Conservation (phyloP, 2,113 vertebrate species). For the Dromiciops gliroides region DNA sequence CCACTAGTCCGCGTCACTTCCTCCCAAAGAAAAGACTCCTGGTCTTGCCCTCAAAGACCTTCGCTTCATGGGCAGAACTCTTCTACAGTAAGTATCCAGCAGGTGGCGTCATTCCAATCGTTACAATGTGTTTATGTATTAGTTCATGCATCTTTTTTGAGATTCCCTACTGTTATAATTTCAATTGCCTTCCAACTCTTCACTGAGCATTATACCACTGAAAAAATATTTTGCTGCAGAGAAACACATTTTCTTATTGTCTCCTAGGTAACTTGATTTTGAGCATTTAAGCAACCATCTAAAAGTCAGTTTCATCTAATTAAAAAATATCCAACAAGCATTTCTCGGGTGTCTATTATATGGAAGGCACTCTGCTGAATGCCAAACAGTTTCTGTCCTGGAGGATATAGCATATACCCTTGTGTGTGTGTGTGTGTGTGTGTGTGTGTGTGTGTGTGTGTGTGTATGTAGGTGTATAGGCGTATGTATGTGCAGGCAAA, state of each 20-base stretch:
- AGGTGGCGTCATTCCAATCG: too few species aligned
- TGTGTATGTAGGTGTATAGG: neutral
- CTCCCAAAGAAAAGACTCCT: too few species aligned
- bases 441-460: neutral
- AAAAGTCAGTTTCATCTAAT: neutral
- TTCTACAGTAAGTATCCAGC: too few species aligned
- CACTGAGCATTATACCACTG: neutral
- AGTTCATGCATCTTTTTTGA: neutral
- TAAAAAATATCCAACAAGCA: neutral
- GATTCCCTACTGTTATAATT: neutral
- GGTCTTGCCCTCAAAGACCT: too few species aligned
- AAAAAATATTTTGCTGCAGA: neutral
- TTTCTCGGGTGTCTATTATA: neutral
- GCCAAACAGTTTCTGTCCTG: too few species aligned
- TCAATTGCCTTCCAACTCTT: neutral
- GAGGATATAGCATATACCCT: too few species aligned
- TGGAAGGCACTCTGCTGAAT: neutral
- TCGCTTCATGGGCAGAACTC: too few species aligned
- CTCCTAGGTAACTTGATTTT: neutral
- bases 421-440: neutral
- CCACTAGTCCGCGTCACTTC: too few species aligned
- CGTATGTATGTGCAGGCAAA: neutral
- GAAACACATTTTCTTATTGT: neutral
- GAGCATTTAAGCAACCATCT: neutral
- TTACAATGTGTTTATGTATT: neutral